Percentiles rank a stretch among this genome's conserved stretches.
phyloP scores from a whole-genome alignment of 2,797 vertebrate genomes.

The Xerus rutilus region DNA sequence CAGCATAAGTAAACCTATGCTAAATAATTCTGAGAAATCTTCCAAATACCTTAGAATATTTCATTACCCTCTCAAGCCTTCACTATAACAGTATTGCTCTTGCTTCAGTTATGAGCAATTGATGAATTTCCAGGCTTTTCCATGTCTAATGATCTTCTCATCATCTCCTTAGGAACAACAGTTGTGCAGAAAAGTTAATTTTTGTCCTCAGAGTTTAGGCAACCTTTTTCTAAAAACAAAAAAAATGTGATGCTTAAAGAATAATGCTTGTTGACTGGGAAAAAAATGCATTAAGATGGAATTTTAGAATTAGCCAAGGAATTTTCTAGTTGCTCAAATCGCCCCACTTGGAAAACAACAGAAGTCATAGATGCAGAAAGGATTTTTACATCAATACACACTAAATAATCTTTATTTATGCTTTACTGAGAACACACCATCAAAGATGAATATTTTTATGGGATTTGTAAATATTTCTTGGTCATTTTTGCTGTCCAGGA shows the following conservation, averaged over 20 bases:
- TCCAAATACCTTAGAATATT: background rate
- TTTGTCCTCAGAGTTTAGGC: background rate
- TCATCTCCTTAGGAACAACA: background rate
- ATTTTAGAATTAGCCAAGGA: background rate
- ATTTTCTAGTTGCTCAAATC: background rate
- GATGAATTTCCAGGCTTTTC: background rate
- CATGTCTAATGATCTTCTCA: background rate
- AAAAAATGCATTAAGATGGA: background rate
- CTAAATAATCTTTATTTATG: background rate
- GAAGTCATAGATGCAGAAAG: background rate
- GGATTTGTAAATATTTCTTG: background rate
- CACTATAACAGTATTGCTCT: background rate
- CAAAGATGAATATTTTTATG: background rate
- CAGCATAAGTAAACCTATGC: background rate
- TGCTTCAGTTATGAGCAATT: background rate
- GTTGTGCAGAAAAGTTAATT: background rate
- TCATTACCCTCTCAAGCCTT: background rate
- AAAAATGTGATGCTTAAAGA: background rate
- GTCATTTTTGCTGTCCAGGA: constrained; percentile 26
- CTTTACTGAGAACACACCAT: background rate
- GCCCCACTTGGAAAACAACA: background rate
- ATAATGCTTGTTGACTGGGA: background rate
- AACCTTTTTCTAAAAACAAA: background rate
- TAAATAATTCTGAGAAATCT: constrained; percentile 39
- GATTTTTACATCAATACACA: background rate